Evolutionary conservation across 2,113 vertebrate genomes (phyloP).

Genomic region (Chascanopsetta lugubris): DNA sequence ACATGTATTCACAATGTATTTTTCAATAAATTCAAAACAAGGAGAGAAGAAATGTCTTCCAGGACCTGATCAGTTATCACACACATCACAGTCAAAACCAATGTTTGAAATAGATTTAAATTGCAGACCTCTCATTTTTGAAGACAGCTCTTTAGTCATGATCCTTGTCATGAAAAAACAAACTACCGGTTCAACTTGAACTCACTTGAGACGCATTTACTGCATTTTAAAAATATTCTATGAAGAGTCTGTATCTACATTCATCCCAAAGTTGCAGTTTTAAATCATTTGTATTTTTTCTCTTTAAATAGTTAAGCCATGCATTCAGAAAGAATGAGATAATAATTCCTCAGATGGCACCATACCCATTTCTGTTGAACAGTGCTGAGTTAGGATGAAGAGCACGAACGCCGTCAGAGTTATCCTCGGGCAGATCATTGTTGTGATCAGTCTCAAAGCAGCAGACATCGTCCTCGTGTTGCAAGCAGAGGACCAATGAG

Average conservation of each 20-base stretch:
- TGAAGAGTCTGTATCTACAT: background rate
- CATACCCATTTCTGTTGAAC: slow-evolving; percentile 56
- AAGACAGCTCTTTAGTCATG: background rate
- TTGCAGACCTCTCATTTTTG: background rate
- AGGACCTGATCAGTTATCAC: too few relatives aligned
- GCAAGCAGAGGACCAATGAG: slow-evolving; percentile 65
- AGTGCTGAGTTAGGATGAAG: slow-evolving; percentile 43
- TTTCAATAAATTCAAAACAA: too few relatives aligned
- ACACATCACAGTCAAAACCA: too few relatives aligned
- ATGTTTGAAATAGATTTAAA: background rate
- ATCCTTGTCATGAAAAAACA: background rate
- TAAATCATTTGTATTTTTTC: background rate
- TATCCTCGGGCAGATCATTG: slow-evolving; percentile 61
- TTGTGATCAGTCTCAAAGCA: slow-evolving; percentile 55
- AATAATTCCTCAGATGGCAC: slow-evolving; percentile 31
- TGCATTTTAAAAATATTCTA: too few relatives aligned
- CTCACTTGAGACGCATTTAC: background rate
- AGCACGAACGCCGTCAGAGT: slow-evolving; percentile 55
- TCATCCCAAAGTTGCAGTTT: background rate
- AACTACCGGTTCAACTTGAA: slow-evolving; percentile 3
- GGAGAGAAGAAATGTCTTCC: too few relatives aligned
- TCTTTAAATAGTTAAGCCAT: background rate
- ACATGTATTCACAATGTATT: background rate
- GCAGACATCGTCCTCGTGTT: slow-evolving; percentile 53
- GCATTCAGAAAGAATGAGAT: background rate